Evolutionary conservation across 2,113 vertebrate species (phyloP), one percentile per base, ranked within the genome.

Genomic region (Chascanopsetta lugubris): DNA sequence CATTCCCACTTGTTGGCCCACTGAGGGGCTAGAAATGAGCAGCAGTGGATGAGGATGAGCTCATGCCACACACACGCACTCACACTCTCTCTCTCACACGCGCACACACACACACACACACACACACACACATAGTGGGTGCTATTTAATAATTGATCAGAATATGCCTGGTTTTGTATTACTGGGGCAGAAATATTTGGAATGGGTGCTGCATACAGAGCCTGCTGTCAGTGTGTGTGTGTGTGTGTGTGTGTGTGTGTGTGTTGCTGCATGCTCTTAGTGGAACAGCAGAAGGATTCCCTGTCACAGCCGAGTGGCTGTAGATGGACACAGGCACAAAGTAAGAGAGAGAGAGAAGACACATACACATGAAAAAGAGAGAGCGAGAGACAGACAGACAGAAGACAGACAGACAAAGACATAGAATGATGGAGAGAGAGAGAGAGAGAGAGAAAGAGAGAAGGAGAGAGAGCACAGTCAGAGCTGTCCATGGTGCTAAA

Each of bases 141-240:
- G 34, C 36, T 53, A 36, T 77, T 88, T 40, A 83, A 83, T 87
- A 63, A 82, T 89, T 84, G 13, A 87, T 53, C 55, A 58, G 47
- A 71, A 82, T 77, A 69, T 66, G 46, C 58, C 38, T 67, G 79
- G 72, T 86, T 85, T 88, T 80, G 74, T 72, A 73, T 84, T 84
- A 84, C 79, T 71, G 49, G n/a, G 55, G 59, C 63, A 79, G 72
- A 84, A 71, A 84, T 79, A 66, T 69, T 77, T 45, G 63, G 69
- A 76, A 72, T 51, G 64, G 43, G 72, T 50, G 69, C 65, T 72
- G 66, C 77, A 66, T 69, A 70, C 62, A 72, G 53, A 69, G 36
- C 27, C 27, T 70, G 63, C 48, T 46, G 27, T 34, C 54, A 47
- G 47, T 24, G 38, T 34, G 54, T 48, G 46, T 25, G 64, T 47